Conservation (phyloP, 2,113 vertebrate species). For the Carlito syrichta region DNA sequence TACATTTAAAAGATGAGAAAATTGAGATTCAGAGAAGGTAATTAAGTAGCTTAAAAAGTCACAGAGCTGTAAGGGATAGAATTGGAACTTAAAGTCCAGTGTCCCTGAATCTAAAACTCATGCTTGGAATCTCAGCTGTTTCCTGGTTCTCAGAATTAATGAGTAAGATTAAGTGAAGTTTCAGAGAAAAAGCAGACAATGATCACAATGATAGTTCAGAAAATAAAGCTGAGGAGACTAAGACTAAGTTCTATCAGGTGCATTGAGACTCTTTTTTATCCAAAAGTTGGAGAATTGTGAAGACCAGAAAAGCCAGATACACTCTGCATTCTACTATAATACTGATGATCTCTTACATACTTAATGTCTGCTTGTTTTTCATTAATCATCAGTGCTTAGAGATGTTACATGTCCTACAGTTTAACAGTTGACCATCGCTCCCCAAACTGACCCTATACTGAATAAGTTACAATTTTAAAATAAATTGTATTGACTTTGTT, state of each 20-base stretch:
- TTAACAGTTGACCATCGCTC: rapidly evolving
- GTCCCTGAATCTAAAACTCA: not conserved
- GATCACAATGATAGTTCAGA: not conserved
- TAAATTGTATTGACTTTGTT: not conserved
- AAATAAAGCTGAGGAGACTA: not conserved
- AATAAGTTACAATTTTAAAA: no score
- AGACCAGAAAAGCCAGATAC: not conserved
- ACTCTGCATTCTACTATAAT: not conserved
- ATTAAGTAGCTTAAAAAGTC: not conserved
- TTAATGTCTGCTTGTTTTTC: not conserved
- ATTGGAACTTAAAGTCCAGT: not conserved
- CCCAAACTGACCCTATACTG: no score
- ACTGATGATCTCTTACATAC: rapidly evolving
- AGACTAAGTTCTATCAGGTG: not conserved
- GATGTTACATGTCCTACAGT: no score
- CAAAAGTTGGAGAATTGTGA: not conserved
- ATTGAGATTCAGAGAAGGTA: not conserved
- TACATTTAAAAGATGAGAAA: not conserved
- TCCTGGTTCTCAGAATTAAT: not conserved
- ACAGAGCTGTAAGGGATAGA: not conserved
- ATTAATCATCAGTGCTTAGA: not conserved
- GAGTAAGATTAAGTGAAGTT: not conserved
- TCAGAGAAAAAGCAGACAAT: not conserved
- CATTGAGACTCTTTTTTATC: not conserved
- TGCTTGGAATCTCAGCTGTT: not conserved